phyloP scores from a whole-genome alignment of 2,797 vertebrate genomes.

The Mycteria americana region DNA sequence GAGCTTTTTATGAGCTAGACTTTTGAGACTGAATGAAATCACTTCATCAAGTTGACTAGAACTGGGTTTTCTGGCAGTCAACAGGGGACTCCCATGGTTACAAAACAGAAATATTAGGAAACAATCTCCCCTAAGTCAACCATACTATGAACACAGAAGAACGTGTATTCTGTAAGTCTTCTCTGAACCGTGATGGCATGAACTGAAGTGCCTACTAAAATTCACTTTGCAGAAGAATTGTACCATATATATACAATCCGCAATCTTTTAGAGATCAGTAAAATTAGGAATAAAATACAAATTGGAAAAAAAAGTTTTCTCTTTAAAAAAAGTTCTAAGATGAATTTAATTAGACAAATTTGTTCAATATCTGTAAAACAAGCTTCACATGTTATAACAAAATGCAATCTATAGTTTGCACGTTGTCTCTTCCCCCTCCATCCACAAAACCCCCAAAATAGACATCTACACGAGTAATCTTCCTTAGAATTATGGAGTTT shows the following conservation, averaged over 20 bases:
- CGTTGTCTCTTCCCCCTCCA: slow-evolving; percentile 22
- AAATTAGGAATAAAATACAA: background rate
- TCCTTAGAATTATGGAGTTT: slow-evolving; percentile 3
- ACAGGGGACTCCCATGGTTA: background rate
- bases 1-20: background rate
- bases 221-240: background rate
- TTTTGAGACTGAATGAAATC: background rate
- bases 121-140: background rate
- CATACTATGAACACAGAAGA: background rate
- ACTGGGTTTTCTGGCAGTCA: background rate
- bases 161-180: fast-evolving
- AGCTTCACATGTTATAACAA: background rate
- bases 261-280: background rate
- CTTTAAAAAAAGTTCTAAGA: background rate
- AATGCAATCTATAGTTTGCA: slow-evolving; percentile 14
- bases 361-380: slow-evolving; percentile 1
- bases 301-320: background rate
- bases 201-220: background rate
- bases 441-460: slow-evolving; percentile 2
- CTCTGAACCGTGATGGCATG: background rate
- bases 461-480: background rate
- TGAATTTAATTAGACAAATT: background rate
- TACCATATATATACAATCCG: background rate
- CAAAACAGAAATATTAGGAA: background rate
- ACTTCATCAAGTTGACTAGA: background rate